These are phyloP conservation scores for Chrysolina oricalcia DNA, from an alignment of 2,888 invertebrate species.

Conservation along the genomic window DNA sequence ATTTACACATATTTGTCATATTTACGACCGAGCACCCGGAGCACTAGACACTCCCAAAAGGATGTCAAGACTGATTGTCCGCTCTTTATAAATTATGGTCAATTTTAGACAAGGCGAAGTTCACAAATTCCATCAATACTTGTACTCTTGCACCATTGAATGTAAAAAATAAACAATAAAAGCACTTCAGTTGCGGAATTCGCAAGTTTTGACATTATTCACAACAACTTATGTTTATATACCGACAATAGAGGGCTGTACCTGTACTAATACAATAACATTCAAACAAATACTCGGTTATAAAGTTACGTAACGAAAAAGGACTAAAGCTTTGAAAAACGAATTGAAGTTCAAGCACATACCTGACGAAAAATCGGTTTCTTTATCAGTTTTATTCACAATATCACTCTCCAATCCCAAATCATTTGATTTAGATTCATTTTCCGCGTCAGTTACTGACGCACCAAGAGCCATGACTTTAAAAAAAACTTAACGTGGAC, in stretches of 20 bases:
- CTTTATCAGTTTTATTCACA: constrained; percentile 52
- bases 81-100: constrained; percentile 4
- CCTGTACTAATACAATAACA: neutral
- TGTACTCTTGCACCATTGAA: no score
- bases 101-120: neutral
- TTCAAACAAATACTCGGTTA: neutral
- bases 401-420: constrained; percentile 53
- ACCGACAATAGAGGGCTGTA: no score
- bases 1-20: neutral
- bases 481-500: constrained; percentile 18
- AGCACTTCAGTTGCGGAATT: neutral
- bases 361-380: constrained; percentile 53
- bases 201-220: neutral
- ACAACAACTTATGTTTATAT: no score
- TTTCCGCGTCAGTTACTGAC: constrained; percentile 59
- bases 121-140: constrained; percentile 8
- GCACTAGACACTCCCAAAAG: no score
- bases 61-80: neutral
- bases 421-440: constrained; percentile 57
- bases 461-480: constrained; percentile 65
- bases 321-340: constrained; percentile 24
- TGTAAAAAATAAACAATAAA: no score
- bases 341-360: constrained; percentile 36
- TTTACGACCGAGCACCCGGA: no score
- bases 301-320: constrained; percentile 36